Percentiles rank a stretch among this genome's conserved stretches.
Evolutionary conservation across 35 echinoderm and acorn worm species (phyloP).

Genomic region (Ophiothrix spiculata): DNA sequence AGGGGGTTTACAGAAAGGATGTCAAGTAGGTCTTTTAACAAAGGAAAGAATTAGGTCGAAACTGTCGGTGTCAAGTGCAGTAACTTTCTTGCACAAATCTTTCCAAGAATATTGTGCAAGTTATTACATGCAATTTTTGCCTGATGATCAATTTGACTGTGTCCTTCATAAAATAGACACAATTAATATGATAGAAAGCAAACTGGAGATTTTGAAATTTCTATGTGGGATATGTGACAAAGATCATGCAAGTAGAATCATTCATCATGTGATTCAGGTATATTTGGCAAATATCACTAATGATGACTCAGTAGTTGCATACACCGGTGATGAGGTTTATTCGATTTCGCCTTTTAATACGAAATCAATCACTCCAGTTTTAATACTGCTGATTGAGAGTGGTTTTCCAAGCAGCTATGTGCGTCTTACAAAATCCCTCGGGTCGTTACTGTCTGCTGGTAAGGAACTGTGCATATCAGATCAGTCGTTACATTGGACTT

Average conservation of each 20-base stretch:
- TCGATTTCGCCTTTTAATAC: too few relatives aligned
- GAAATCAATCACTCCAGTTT: too few relatives aligned
- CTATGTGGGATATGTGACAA: background rate
- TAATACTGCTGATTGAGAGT: too few relatives aligned
- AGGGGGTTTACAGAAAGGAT: background rate
- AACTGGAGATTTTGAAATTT: background rate
- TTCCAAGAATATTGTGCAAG: conserved; percentile 34
- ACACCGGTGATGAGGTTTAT: background rate
- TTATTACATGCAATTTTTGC: background rate
- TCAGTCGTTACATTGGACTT: too few relatives aligned
- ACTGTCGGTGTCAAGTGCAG: background rate
- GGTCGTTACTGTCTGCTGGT: too few relatives aligned
- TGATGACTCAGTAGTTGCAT: background rate
- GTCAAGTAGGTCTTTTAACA: background rate
- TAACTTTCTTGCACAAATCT: conserved; percentile 5
- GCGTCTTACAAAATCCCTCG: too few relatives aligned
- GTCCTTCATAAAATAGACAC: background rate
- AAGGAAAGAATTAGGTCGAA: background rate
- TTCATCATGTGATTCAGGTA: background rate
- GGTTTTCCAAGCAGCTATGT: too few relatives aligned
- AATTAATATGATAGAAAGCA: background rate
- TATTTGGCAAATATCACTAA: background rate
- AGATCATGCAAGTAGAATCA: background rate
- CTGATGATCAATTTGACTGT: background rate
- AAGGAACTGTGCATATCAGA: background rate